Base-by-base conservation (phyloP, 2,113 vertebrate species). In the Pseudorasbora parva region DNA sequence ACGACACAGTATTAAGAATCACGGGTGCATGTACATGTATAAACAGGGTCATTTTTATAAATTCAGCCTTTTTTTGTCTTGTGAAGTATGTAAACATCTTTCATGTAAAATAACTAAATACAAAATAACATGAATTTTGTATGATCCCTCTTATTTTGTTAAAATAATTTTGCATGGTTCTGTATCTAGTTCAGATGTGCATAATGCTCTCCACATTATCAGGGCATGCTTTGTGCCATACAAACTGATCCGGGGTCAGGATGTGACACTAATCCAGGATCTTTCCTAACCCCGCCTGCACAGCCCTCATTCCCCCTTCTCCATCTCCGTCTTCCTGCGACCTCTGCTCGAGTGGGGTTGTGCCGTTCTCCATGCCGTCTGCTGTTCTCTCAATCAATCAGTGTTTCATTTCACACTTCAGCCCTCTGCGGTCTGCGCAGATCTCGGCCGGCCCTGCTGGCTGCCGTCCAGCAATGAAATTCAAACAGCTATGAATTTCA, bases 401-500 rank as follows among this genome's bases (percentile, higher is more conserved):
- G 37, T 59, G 76, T 43, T 89, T 82, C 78, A 72, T 80, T 82
- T 86, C 86, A 84, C 88, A 76, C 80, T 47, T 17, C 85, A 41
- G 66, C 59, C 60, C 73, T 54, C 25, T 69, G 21, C 72, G 25
- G 82, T 54, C 25, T 69, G 21, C 72, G 21, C 83, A 57, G 82
- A 78, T 88, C 88, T 86, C 83, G 78, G 86, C 86, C 75, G 12
- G 86, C 85, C 59, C 85, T 83, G 81, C 86, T 77, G 82, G 87
- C 87, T 80, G 84, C 85, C 30, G 12, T 75, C 71, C 43, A 86
- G 85, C 51, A 78, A 84, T 89, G 54, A 69, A 80, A 30, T 27
- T 59, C 80, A 57, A 89, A 87, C 87, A 47, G 78, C 84, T 84
- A 91, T 91, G 90, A 87, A 92, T 92, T 86, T 89, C 47, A 83